Conservation (phyloP, 2,888 invertebrate species). For the Catocala nupta region DNA sequence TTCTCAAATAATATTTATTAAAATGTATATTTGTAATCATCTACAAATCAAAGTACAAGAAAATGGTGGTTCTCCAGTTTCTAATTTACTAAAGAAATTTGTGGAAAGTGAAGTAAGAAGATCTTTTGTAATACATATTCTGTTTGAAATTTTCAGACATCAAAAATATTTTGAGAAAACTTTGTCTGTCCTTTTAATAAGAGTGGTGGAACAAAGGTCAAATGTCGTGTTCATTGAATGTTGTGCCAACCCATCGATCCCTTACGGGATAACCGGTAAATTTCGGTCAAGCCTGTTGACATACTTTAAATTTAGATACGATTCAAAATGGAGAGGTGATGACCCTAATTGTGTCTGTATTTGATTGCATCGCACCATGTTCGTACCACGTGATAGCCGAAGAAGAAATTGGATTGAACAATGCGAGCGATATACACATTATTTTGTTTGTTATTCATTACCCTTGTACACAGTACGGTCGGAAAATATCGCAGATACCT, state of each 20-base stretch:
- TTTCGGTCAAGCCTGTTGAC: background rate
- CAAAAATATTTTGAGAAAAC: too few relatives aligned
- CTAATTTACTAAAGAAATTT: too few relatives aligned
- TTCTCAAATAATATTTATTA: slow-evolving; percentile 20
- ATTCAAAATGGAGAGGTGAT: slow-evolving; percentile 9
- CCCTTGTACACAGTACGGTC: slow-evolving; percentile 19
- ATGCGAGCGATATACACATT: slow-evolving; percentile 47
- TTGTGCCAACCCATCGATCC: slow-evolving; percentile 15
- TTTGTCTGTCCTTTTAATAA: background rate
- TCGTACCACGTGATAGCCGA: slow-evolving; percentile 35
- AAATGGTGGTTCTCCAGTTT: too few relatives aligned
- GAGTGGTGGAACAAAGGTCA: slow-evolving; percentile 9
- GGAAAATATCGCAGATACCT: background rate
- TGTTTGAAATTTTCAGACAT: too few relatives aligned
- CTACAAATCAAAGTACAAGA: too few relatives aligned
- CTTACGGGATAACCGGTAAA: background rate
- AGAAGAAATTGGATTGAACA: slow-evolving; percentile 46
- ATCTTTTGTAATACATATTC: too few relatives aligned
- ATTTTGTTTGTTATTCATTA: slow-evolving; percentile 41
- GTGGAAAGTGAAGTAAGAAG: too few relatives aligned
- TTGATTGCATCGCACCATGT: slow-evolving; percentile 44
- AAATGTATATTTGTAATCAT: background rate
- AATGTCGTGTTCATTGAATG: slow-evolving; percentile 16
- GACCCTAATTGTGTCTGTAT: slow-evolving; percentile 36
- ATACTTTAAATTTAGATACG: background rate